These are phyloP conservation scores for Lithosia quadra DNA, from an alignment of 2,888 invertebrate genomes.

Conservation along the genomic window DNA sequence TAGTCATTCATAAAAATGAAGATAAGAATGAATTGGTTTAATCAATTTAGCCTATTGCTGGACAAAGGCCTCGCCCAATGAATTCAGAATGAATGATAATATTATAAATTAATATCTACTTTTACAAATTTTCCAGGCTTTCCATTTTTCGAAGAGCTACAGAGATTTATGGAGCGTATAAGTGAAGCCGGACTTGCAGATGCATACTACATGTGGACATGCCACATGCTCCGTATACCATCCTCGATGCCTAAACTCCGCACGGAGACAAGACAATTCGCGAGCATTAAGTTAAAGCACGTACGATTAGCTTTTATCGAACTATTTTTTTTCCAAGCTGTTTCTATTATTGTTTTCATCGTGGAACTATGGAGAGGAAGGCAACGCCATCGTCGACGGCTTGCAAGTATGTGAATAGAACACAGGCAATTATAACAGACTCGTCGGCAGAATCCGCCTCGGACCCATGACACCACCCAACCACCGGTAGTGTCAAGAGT, in stretches of 20 bases:
- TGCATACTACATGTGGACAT: constrained; percentile 65
- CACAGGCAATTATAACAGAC: background rate
- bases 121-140: constrained; percentile 64
- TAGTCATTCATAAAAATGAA: too few species aligned
- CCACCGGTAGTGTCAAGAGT: too few species aligned
- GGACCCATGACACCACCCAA: too few species aligned
- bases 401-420: background rate
- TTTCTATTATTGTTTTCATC: constrained; percentile 53
- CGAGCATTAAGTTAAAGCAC: constrained; percentile 48
- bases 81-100: too few species aligned
- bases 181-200: constrained; percentile 63
- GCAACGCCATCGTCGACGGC: background rate
- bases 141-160: constrained; percentile 58
- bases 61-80: too few species aligned
- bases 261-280: constrained; percentile 50
- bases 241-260: constrained; percentile 21
- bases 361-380: constrained; percentile 52
- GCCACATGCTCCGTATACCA: constrained; percentile 48
- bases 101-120: too few species aligned
- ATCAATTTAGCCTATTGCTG: too few species aligned
- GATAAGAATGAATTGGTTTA: too few species aligned
- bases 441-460: too few species aligned
- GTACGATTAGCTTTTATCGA: constrained; percentile 55
- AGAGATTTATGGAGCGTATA: constrained; percentile 54
- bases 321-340: constrained; percentile 52